phyloP scores from a whole-genome alignment of 2,888 invertebrate species.

The Dasypogon diadema region DNA sequence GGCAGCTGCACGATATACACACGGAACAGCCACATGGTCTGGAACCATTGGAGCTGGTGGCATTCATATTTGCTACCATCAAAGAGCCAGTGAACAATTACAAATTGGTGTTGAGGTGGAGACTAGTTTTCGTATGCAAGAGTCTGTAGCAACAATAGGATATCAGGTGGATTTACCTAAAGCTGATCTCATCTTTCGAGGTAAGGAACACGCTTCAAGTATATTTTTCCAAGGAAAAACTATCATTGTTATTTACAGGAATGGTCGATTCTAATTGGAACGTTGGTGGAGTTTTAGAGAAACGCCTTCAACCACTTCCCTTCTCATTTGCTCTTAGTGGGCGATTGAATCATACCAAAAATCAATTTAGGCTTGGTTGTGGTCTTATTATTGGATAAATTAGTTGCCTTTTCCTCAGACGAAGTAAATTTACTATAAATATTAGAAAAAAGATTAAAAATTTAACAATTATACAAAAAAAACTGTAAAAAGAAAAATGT shows the following conservation, averaged over 20 bases:
- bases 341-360: slow-evolving; percentile 91
- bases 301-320: slow-evolving; percentile 91
- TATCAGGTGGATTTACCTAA: slow-evolving; percentile 97
- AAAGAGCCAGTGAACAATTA: slow-evolving; percentile 91
- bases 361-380: slow-evolving; percentile 92
- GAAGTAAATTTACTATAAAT: neutral
- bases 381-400: slow-evolving; percentile 92
- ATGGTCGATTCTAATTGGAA: slow-evolving; percentile 94
- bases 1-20: slow-evolving; percentile 79
- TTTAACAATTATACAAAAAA: neutral
- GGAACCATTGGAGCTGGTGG: slow-evolving; percentile 83
- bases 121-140: slow-evolving; percentile 89
- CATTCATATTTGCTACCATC: slow-evolving; percentile 92
- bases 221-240: slow-evolving; percentile 27
- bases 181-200: slow-evolving; percentile 93
- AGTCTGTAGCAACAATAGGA: slow-evolving; percentile 90
- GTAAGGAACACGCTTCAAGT: slow-evolving; percentile 70
- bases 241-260: slow-evolving; percentile 79
- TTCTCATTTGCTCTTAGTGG: slow-evolving; percentile 94
- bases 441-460: neutral
- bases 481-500: neutral
- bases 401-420: neutral
- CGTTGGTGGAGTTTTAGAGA: slow-evolving; percentile 93
- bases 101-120: slow-evolving; percentile 95
- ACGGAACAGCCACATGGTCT: slow-evolving; percentile 74